These are phyloP conservation scores for Hirudinaria manillensis DNA, from an alignment of 2,888 invertebrate species.

Conservation along the genomic window DNA sequence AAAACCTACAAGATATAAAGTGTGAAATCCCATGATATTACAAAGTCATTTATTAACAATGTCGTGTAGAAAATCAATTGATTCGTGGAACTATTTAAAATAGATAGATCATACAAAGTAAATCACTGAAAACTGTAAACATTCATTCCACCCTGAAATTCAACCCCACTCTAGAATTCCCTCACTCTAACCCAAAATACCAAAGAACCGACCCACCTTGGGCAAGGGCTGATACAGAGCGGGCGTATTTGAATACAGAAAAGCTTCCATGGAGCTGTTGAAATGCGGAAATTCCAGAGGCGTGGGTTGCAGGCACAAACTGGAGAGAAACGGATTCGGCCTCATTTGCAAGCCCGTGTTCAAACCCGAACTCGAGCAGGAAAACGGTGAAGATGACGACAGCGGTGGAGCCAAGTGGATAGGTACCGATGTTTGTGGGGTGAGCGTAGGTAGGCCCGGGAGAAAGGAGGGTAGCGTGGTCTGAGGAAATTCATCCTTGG, in stretches of 20 bases:
- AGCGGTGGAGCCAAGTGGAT: not conserved
- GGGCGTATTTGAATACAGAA: not conserved
- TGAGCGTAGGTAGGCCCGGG: not conserved
- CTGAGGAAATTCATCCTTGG: not conserved
- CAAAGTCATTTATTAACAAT: too few species aligned
- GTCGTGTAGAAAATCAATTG: too few species aligned
- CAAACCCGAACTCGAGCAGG: not conserved
- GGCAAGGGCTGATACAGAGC: slow-evolving; percentile 10
- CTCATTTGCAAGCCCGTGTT: slow-evolving; percentile 2
- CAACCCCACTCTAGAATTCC: too few species aligned
- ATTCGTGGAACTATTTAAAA: too few species aligned
- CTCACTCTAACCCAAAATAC: too few species aligned
- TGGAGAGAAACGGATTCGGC: slow-evolving; percentile 12
- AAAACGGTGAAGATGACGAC: not conserved
- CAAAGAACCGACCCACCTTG: slow-evolving; percentile 1
- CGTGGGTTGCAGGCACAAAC: not conserved
- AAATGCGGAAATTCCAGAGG: slow-evolving; percentile 16
- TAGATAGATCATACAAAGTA: too few species aligned
- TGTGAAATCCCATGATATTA: too few species aligned
- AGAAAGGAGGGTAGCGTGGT: not conserved
- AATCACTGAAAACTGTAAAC: too few species aligned
- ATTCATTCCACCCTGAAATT: too few species aligned
- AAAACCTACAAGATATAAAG: too few species aligned
- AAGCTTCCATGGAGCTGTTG: slow-evolving; percentile 5
- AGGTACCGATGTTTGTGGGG: not conserved